Evolutionary conservation across 2,797 vertebrate genomes (phyloP), one percentile per base, ranked within the genome.

Genomic region (Hapalemur alaotrensis): DNA sequence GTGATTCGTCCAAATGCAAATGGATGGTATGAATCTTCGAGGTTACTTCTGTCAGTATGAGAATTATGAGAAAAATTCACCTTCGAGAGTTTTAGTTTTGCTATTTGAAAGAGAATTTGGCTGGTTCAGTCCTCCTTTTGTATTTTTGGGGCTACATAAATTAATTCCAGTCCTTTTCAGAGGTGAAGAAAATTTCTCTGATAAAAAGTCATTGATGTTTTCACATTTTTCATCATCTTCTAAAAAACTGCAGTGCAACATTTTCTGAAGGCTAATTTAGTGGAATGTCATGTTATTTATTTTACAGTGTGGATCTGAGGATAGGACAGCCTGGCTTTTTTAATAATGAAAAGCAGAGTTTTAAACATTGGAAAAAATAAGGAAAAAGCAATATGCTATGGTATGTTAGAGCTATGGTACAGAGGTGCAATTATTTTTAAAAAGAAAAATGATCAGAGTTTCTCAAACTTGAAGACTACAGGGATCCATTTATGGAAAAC

Each of bases 131-230:
- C 86, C 86, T 97, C 94, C 61, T 91, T 83, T 78, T 61, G 81
- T 78, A 48, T 67, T 95, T 90, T 84, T 30, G 46, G 81, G 79
- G 72, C 79, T 86, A 67, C 41, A 30, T 93, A 97, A 98, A 98
- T 98, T 95, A 97, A 96, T 93, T 95, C 97, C 98, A 96, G 97
- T 83, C 96, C 95, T 65, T 76, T 91, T 76, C 59, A 14, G 63
- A 95, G 96, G 96, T 89, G 91, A 96, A 97, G 94, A 90, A 32
- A 95, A 96, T 97, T 96, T 97, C 95, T 95, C 97, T 84, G 97
- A 94, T 97, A 97, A 98, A 98, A 98, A 82, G 54, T 94, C 96
- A 52, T 59, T 97, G 38, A 23, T 95, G 96, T 89, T 95, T 98
- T 97, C 79, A 88, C 48, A 46, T 95, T 96, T 98, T 97, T 97